Evolutionary conservation across 2,113 vertebrate genomes (phyloP).

Genomic region (Aspidoscelis tigris): DNA sequence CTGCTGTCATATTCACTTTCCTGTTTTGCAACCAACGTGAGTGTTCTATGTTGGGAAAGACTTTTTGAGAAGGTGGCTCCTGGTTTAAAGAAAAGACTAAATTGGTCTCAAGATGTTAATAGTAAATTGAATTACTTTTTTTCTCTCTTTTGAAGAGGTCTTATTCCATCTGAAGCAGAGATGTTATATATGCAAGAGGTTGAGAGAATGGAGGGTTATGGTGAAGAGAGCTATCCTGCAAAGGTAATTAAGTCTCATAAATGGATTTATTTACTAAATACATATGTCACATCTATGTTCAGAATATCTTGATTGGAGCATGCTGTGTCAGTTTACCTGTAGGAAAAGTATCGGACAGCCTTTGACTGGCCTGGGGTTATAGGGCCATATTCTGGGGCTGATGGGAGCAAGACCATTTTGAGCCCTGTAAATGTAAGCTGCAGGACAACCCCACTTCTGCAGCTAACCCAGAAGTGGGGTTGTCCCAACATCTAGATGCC

Average conservation of each 20-base stretch:
- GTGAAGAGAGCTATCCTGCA: constrained; percentile 93
- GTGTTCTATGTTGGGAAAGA: neutral
- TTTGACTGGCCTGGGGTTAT: no score
- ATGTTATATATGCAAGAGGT: constrained; percentile 98
- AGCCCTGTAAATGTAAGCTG: no score
- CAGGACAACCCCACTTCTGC: no score
- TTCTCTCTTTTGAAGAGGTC: constrained; percentile 81
- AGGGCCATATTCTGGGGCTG: no score
- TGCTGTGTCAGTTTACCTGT: no score
- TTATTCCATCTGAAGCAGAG: constrained; percentile 91
- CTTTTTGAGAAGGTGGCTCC: neutral
- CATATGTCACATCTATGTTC: neutral
- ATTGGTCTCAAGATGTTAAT: neutral
- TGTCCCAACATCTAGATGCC: no score
- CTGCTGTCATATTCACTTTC: neutral
- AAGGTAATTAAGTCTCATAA: constrained; percentile 80
- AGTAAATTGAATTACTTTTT: neutral
- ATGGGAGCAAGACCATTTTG: no score
- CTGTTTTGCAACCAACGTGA: neutral
- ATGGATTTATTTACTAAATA: neutral
- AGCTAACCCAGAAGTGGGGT: no score
- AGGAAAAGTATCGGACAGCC: no score
- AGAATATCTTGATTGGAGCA: neutral
- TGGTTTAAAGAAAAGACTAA: neutral
- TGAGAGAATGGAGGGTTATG: constrained; percentile 95